Base-by-base conservation (phyloP, 1,140 invertebrate genomes). In the Bradysia coprophila region DNA sequence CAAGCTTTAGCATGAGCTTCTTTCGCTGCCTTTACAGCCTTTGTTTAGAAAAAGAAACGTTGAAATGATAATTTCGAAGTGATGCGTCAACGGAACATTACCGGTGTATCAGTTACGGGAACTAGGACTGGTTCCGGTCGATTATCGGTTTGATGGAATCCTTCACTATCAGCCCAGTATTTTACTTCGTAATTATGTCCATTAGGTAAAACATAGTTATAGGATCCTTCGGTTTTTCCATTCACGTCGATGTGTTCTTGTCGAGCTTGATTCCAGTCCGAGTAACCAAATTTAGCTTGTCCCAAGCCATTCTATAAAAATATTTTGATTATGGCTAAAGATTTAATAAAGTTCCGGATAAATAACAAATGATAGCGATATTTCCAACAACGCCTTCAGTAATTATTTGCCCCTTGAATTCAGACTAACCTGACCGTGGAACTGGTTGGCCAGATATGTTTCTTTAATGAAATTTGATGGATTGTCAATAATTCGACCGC, bases 131-230 rank as follows among this genome's bases (percentile, higher is more conserved):
- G 63, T 40, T 72, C 69, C 3, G 72, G 71, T 15, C 75, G 60
- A 51, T 76, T 76, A 52, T 76, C 73, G 42, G 72, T 66, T 42
- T 76, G 73, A 61, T 76, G 73, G 64, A 76, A 76, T 31, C 73
- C 73, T 43, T 64, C 61, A 46, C 63, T 63, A 51, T 75, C 70
- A 39, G 73, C 70, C 65, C 70, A 75, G 51, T 76, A 76, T 36
- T 64, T 65, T 2, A 74, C 73, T 38, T 56, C 38, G 32, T 60
- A 58, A 40, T 60, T 57, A 16, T 56, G 50, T 16, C 57, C 57
- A 55, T 53, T 51, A 8, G 58, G 57, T 44, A 58, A 52, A 13
- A 57, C 53, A 46, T 61, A 61, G 36, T 59, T 58, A 41, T 61
- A 61, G 6, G 56, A 50, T 15, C 57, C 58, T n/a, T 45, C 53